phyloP scores from a whole-genome alignment of 2,797 vertebrate species.

The Scarus forsteni region DNA sequence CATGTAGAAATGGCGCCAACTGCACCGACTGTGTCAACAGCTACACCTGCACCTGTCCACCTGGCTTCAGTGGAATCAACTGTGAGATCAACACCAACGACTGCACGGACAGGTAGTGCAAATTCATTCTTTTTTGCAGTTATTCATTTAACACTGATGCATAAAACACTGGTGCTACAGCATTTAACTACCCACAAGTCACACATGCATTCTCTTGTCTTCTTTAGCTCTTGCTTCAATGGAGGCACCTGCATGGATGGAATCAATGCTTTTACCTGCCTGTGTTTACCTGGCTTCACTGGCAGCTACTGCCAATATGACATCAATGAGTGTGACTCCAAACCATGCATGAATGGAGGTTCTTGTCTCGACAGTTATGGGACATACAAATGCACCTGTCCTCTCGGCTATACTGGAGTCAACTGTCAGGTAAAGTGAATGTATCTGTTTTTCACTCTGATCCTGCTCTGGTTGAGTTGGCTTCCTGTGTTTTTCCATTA shows the following conservation, averaged over 20 bases:
- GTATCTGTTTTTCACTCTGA: not conserved
- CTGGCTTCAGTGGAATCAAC: constrained; percentile 95
- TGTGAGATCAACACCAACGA: constrained; percentile 97
- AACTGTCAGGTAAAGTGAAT: constrained; percentile 92
- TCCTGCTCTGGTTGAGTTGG: not conserved
- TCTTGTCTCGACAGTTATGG: constrained; percentile 97
- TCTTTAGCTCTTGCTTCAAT: constrained; percentile 94
- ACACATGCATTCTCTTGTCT: not conserved
- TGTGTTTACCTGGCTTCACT: constrained; percentile 93
- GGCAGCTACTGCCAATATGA: constrained; percentile 97
- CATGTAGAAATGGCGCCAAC: constrained; percentile 93
- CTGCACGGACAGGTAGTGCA: constrained; percentile 95
- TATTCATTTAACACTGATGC: too few species aligned
- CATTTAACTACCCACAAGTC: too few species aligned
- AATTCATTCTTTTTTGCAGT: too few species aligned
- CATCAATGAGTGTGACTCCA: constrained; percentile 96
- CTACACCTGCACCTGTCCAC: constrained; percentile 95
- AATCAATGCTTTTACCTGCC: constrained; percentile 95
- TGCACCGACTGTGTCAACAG: constrained; percentile 97
- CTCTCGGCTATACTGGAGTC: constrained; percentile 94
- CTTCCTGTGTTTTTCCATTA: not conserved
- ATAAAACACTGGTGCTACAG: too few species aligned
- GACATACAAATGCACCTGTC: constrained; percentile 95
- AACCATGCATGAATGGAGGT: constrained; percentile 94
- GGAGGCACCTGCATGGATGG: constrained; percentile 95